phyloP scores from a whole-genome alignment of 2,888 invertebrate genomes.

The Mylabris sibirica region DNA sequence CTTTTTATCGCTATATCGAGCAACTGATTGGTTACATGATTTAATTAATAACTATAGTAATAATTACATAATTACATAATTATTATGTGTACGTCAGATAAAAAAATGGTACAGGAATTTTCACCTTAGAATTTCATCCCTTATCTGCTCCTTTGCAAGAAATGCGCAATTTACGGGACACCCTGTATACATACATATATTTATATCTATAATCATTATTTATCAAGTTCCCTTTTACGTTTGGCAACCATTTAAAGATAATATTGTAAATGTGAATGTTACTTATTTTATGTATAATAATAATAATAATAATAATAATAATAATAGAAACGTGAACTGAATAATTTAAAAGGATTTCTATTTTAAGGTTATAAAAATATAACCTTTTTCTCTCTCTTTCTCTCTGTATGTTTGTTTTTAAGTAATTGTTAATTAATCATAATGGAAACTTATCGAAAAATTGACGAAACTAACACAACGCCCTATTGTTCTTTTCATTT shows the following conservation, averaged over 20 bases:
- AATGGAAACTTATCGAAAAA: not conserved
- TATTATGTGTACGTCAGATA: no score
- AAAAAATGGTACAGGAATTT: no score
- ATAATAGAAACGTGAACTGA: not conserved
- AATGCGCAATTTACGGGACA: no score
- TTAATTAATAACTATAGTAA: no score
- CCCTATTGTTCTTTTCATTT: conserved; percentile 3
- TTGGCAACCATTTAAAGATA: not conserved
- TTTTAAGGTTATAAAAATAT: not conserved
- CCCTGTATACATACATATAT: not conserved
- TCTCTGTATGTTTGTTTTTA: not conserved
- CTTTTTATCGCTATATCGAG: no score
- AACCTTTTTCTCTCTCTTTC: not conserved
- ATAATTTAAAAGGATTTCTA: not conserved
- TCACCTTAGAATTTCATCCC: no score
- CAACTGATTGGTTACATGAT: no score
- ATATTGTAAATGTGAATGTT: conserved; percentile 6
- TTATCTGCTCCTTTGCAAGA: no score
- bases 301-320: conserved; percentile 2
- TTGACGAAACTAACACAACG: not conserved
- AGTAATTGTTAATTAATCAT: not conserved
- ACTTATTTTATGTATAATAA: not conserved
- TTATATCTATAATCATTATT: not conserved
- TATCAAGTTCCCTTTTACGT: conserved; percentile 10
- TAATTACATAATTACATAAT: no score